Conservation (phyloP, 2,797 vertebrate genomes). For the Menidia menidia region DNA sequence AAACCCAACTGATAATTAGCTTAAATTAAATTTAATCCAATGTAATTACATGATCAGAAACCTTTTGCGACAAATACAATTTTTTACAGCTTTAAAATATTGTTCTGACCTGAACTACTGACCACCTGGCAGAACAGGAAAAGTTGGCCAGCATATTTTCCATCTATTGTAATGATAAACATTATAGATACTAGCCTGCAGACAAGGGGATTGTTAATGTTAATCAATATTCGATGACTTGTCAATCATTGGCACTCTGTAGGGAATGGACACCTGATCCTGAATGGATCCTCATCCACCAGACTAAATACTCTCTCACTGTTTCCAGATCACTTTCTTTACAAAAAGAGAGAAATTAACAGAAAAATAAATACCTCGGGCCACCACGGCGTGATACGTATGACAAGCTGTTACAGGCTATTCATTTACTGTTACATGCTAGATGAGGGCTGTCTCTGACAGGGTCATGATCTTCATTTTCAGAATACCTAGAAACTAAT, state of each 20-base stretch:
- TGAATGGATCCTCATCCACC: too few relatives aligned
- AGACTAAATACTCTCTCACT: too few relatives aligned
- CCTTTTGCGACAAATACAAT: neutral
- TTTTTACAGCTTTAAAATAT: neutral
- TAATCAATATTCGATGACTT: too few relatives aligned
- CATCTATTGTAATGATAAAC: neutral
- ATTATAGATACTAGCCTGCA: neutral
- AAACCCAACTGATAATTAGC: neutral
- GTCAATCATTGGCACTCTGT: too few relatives aligned
- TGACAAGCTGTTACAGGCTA: too few relatives aligned
- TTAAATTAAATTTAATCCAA: too few relatives aligned
- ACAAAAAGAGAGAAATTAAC: neutral
- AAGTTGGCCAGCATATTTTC: neutral
- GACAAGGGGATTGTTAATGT: too few relatives aligned
- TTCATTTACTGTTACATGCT: too few relatives aligned
- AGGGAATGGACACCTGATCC: too few relatives aligned
- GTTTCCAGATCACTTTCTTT: too few relatives aligned
- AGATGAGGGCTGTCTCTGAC: neutral
- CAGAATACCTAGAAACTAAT: neutral
- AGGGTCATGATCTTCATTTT: neutral
- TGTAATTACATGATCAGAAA: neutral
- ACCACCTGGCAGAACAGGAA: neutral
- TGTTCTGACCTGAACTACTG: neutral
- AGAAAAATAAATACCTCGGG: neutral
- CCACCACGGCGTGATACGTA: too few relatives aligned